phyloP scores from a whole-genome alignment of 64 coral and sea anemone genomes.

The Actinia equina region DNA sequence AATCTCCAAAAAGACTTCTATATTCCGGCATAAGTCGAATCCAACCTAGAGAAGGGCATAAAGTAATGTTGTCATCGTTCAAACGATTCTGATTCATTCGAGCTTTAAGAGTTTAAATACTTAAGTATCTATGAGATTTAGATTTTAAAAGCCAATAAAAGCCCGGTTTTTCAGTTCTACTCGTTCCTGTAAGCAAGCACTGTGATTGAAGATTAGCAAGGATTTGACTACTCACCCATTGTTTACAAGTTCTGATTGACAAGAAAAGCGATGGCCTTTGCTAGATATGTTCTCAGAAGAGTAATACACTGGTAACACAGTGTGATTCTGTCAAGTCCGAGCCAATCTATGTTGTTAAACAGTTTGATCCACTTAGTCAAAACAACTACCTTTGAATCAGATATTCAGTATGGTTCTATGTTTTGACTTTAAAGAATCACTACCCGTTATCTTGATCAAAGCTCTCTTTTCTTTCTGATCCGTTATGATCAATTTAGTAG shows the following conservation, averaged over 20 bases:
- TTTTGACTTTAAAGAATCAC: neutral
- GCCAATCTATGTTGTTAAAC: neutral
- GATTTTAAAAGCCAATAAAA: neutral
- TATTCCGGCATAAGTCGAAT: no score
- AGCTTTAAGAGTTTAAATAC: neutral
- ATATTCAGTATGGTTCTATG: neutral
- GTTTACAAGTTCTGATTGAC: neutral
- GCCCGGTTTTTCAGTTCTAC: neutral
- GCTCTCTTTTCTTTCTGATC: neutral
- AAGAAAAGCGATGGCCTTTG: neutral
- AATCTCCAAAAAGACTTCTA: neutral
- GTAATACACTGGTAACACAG: neutral
- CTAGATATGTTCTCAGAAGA: neutral
- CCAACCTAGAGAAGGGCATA: no score
- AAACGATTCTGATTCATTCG: neutral
- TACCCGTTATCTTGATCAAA: neutral
- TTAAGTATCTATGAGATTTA: neutral
- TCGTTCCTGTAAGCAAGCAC: neutral
- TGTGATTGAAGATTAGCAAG: slow-evolving; percentile 9
- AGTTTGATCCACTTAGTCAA: neutral
- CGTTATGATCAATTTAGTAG: slow-evolving; percentile 2
- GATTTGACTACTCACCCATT: neutral
- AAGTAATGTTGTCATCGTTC: no score
- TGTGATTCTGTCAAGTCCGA: neutral
- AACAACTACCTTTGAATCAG: neutral